Conservation (phyloP, 2,888 invertebrate genomes). For the Drosophila longiperda region DNA sequence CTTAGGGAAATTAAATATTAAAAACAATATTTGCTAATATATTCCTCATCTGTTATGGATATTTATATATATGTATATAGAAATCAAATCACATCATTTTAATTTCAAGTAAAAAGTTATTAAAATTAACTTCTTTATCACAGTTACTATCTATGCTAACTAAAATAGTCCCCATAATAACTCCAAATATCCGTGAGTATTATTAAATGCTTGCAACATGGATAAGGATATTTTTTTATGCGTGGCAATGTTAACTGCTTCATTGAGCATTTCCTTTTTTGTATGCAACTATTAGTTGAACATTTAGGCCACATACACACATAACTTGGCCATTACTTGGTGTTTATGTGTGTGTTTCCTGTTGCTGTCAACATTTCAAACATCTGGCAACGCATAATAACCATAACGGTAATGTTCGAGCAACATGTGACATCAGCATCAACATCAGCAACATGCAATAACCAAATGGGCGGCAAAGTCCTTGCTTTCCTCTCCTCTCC, state of each 20-base stretch:
- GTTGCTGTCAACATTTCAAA: constrained; percentile 13
- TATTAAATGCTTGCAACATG: background rate
- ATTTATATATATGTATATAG: no score
- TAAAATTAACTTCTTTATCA: no score
- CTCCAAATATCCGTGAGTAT: background rate
- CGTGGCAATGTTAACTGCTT: no score
- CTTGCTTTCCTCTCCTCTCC: background rate
- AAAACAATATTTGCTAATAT: no score
- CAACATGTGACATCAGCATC: constrained; percentile 70
- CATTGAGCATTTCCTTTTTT: background rate
- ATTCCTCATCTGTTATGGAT: no score
- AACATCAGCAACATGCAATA: constrained; percentile 28
- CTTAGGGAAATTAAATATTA: no score
- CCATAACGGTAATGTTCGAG: constrained; percentile 65
- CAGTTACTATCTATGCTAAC: background rate
- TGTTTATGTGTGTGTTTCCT: background rate
- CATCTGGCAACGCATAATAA: constrained; percentile 50
- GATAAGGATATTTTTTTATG: background rate
- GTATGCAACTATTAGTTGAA: background rate
- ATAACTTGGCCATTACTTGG: background rate
- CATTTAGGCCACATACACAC: background rate
- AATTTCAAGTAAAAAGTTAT: no score
- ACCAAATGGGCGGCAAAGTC: constrained; percentile 26
- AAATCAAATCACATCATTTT: no score
- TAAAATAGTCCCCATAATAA: background rate